Percentiles rank a stretch among this genome's conserved stretches.
Evolutionary conservation across 2,113 vertebrate species (phyloP).

Genomic region (Phylloscopus trochiloides): DNA sequence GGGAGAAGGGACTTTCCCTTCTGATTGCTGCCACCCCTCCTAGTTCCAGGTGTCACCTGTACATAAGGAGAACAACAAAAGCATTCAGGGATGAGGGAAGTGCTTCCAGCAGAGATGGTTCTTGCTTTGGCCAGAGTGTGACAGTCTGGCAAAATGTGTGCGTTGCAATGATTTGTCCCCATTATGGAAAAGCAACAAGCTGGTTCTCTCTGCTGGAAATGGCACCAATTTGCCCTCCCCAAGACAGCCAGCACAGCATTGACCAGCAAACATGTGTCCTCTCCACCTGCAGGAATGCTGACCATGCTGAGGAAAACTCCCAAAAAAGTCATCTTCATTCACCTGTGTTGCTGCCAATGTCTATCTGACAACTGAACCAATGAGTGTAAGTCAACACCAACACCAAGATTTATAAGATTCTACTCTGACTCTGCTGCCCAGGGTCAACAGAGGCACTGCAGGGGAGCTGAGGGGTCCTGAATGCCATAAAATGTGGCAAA

Average conservation of each 20-base stretch:
- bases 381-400: not conserved
- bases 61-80: not conserved
- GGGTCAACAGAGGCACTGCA: not conserved
- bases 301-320: not conserved
- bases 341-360: not conserved
- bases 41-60: not conserved
- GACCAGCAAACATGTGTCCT: not conserved
- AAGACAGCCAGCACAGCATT: not conserved
- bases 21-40: accelerated
- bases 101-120: not conserved
- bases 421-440: not conserved
- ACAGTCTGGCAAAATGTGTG: not conserved
- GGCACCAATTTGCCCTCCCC: not conserved
- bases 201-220: not conserved
- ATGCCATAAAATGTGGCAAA: accelerated
- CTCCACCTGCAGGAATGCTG: not conserved
- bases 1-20: not conserved
- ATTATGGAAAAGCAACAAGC: not conserved
- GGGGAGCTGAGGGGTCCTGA: not conserved
- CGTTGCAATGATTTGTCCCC: not conserved
- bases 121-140: not conserved
- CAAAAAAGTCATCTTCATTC: not conserved
- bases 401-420: not conserved
- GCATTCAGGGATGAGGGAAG: not conserved
- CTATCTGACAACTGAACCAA: not conserved